A percentile compares a stretch with the other conserved stretches of the same genome.
These are phyloP conservation scores for Sebastes schlegelii DNA, from an alignment of 2,113 vertebrate genomes.

Conservation along the genomic window DNA sequence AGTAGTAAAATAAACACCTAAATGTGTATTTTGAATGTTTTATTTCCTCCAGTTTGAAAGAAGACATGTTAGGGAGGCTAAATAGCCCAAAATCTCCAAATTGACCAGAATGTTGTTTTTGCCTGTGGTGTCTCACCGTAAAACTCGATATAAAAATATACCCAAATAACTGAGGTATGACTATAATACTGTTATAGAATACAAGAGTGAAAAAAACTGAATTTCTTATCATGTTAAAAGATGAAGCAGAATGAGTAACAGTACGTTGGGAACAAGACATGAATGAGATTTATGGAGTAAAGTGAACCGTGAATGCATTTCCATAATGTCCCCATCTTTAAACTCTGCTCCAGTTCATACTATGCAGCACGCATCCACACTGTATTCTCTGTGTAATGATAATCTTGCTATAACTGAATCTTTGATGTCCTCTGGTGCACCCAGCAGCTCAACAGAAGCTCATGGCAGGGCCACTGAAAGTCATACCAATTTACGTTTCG, in stretches of 20 bases:
- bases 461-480: slow-evolving; percentile 21
- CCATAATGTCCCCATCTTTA: slow-evolving; percentile 24
- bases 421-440: slow-evolving; percentile 40
- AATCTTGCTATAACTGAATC: slow-evolving; percentile 36
- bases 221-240: slow-evolving; percentile 7
- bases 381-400: slow-evolving; percentile 12
- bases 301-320: slow-evolving; percentile 12
- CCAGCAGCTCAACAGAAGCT: background rate
- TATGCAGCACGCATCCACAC: slow-evolving; percentile 19
- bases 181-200: background rate
- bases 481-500: slow-evolving; percentile 35
- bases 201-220: background rate
- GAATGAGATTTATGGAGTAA: slow-evolving; percentile 18
- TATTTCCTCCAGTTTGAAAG: too few species aligned
- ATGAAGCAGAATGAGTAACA: slow-evolving; percentile 1
- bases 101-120: too few species aligned
- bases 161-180: background rate
- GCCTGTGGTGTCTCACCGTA: too few species aligned
- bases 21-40: too few species aligned
- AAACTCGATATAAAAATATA: slow-evolving; percentile 5
- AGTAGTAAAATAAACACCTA: too few species aligned
- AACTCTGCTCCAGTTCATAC: slow-evolving; percentile 52
- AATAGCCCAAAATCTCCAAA: too few species aligned
- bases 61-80: too few species aligned
- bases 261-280: background rate